Evolutionary conservation across 1,140 invertebrate species (phyloP).

Genomic region (Onthophagus taurus): DNA sequence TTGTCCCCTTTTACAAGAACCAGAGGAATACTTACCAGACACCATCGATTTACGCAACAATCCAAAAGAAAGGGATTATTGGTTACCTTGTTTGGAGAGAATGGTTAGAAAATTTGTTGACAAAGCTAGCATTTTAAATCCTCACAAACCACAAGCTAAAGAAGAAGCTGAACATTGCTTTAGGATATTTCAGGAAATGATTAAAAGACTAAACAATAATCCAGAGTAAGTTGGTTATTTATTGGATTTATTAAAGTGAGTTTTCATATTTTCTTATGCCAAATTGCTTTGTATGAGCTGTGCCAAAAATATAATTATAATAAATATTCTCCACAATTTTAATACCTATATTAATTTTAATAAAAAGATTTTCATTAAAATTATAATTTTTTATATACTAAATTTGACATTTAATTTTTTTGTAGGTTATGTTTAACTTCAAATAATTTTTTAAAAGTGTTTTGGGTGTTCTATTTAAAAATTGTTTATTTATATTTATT

Average conservation of each 20-base stretch:
- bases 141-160: conserved; percentile 65
- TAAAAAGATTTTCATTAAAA: too few relatives aligned
- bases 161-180: conserved; percentile 74
- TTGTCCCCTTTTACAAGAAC: conserved; percentile 41
- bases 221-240: conserved; percentile 77
- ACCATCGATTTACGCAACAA: conserved; percentile 81
- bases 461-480: too few relatives aligned
- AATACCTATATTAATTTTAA: too few relatives aligned
- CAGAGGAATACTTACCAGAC: conserved; percentile 68
- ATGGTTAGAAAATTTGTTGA: conserved; percentile 68
- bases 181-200: conserved; percentile 70
- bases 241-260: too few relatives aligned
- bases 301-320: too few relatives aligned
- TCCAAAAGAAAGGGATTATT: conserved; percentile 80
- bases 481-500: too few relatives aligned
- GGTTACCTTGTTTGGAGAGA: conserved; percentile 84
- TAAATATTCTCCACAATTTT: too few relatives aligned
- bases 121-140: conserved; percentile 62
- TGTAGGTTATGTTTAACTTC: conserved; percentile 10
- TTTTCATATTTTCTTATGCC: too few relatives aligned
- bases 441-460: conserved; percentile 12
- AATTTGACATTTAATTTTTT: too few relatives aligned
- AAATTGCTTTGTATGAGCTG: too few relatives aligned
- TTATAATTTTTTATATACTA: too few relatives aligned
- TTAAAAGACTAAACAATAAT: conserved; percentile 68